Evolutionary conservation across 2,113 vertebrate species (phyloP).

Genomic region (Indri indri): DNA sequence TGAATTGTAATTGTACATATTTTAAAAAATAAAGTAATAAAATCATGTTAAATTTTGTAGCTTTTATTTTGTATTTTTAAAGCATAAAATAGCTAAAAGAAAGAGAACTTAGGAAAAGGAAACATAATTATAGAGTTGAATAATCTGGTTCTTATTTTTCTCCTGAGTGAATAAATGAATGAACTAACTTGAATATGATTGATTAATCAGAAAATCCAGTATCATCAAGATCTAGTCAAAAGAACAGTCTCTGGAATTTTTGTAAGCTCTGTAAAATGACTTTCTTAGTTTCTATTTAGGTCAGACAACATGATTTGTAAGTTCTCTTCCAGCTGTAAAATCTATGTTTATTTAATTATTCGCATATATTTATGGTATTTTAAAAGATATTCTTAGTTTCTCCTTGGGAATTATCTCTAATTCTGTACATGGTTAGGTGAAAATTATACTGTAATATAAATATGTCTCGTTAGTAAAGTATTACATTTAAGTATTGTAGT

Average conservation of each 20-base stretch:
- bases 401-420: background rate
- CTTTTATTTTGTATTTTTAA: conserved; percentile 15
- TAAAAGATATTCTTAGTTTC: background rate
- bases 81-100: background rate
- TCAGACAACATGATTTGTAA: background rate
- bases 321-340: background rate
- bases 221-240: background rate
- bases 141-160: conserved; percentile 30
- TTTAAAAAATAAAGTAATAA: conserved; percentile 22
- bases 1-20: background rate
- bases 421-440: background rate
- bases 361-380: background rate
- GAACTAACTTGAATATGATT: background rate
- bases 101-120: background rate
- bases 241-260: background rate
- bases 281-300: background rate
- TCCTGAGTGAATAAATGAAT: background rate
- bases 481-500: background rate
- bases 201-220: background rate
- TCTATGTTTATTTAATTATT: background rate
- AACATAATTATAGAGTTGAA: background rate
- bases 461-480: background rate
- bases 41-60: background rate
- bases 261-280: background rate
- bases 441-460: background rate